Base-by-base conservation (phyloP, 2,797 vertebrate genomes). In the Sebastes iracundus region DNA sequence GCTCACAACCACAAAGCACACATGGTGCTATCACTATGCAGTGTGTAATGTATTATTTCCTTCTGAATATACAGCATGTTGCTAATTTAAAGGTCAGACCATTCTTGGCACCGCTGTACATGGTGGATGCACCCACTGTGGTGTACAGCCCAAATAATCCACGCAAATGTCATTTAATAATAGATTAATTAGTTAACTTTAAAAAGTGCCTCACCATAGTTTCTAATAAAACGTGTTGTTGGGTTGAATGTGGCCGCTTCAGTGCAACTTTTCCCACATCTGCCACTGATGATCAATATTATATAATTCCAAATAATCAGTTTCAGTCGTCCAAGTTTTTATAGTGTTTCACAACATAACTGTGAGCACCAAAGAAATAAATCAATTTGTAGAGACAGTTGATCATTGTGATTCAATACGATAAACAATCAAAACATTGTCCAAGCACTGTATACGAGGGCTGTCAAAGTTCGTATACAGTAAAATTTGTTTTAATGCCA, bases 1-100 rank as follows among this genome's bases (percentile, higher is more conserved):
- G 33, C 68, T 79, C 62, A 71, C 58, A 63, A 33, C 53, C 70
- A 35, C 16, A 53, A 18, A 62, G 62, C 66, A 55, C 22, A 70
- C 52, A 59, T 32, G 11, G 9, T 30, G 42, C 12, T 55, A 12
- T 58, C 20, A 52, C 35, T 23, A 42, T 79, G 49, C 22, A 72
- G 23, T 53, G 23, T 79, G 6, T 35, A 56, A 52, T 68, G 10
- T 59, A 30, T 27, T 23, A 23, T 80, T 58, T 80, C 46, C 33
- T 14, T 73, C 33, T 60, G 22, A 8, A 30, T 35, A 38, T 72
- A 6, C 6, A 52, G 28, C 35, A 46, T 32, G 58, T 72, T 56
- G 20, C 59, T 66, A 5, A 59, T 81, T 79, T 79, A 86, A 85
- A 88, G 79, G 58, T 80, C 73, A 72, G 14, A 25, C 18, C 30